Conservation (phyloP, 23 tunicate species). For the Pegea sp. region DNA sequence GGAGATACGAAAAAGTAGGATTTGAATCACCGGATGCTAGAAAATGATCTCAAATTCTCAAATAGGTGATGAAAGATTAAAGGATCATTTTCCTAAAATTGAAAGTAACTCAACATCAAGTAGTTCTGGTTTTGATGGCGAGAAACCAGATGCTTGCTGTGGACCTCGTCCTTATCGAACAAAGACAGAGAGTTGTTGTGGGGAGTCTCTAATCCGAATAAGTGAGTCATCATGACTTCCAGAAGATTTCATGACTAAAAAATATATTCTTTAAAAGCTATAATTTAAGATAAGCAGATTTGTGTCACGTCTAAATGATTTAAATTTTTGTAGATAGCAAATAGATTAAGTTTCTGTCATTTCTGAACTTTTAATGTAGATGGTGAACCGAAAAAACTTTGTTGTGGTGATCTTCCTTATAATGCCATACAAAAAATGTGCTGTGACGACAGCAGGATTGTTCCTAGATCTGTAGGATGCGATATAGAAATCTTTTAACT, state of each 20-base stretch:
- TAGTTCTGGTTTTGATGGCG: too few species aligned
- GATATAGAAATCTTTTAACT: too few species aligned
- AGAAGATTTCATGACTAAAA: background rate
- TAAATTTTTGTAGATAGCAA: too few species aligned
- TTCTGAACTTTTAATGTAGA: background rate
- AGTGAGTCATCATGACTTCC: slow-evolving; percentile 24
- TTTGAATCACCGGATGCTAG: background rate
- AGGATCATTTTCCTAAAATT: background rate
- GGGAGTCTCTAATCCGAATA: slow-evolving; percentile 5
- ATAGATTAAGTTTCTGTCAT: too few species aligned
- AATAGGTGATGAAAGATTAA: background rate
- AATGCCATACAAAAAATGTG: too few species aligned
- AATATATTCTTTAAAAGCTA: too few species aligned
- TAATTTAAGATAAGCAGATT: too few species aligned
- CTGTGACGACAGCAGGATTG: too few species aligned
- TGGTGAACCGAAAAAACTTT: background rate
- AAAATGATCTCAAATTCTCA: background rate
- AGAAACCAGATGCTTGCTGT: slow-evolving; percentile 73
- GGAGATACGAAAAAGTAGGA: background rate
- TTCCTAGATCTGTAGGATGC: too few species aligned
- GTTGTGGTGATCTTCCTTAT: background rate
- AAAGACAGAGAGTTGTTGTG: slow-evolving; percentile 19
- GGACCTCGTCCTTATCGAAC: slow-evolving; percentile 24
- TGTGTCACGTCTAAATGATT: too few species aligned
- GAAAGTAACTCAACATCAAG: background rate